Base-by-base conservation (phyloP, 2,888 invertebrate genomes). In the Acholoe squamosa region DNA sequence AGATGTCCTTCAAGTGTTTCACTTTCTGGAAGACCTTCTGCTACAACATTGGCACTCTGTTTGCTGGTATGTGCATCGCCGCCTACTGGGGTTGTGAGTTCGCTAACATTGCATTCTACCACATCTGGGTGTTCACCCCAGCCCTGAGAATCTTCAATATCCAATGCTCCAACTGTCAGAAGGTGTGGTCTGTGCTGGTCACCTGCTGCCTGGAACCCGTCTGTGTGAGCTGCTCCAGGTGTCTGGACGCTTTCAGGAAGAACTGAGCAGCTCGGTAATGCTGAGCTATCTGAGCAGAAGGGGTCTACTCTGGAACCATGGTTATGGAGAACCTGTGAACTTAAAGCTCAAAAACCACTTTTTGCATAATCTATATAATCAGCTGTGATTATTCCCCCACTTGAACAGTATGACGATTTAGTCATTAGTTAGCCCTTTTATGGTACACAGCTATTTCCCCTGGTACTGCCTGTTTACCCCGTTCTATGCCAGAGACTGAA, bases 101-200 rank as follows among this genome's bases (percentile, higher is more conserved):
- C 86, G 93, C 93, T n/a, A 91, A 97, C 93, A 96, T 97, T 19
- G 97, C 97, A 5, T 93, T 93, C 90, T 34, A 76, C 51, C 97
- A 97, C 96, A 97, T 97, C 94, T 97, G 97, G 97, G 97, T 97
- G 94, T 96, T 97, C 25, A 97, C 97, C 0, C 97, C 97, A 0
- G 97, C 97, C 91, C 95, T 97, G 84, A 96, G 97, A 89, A 96
- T 97, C 92, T 96, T 97, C 95, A 97, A 97, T 95, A 97, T 97
- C 94, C 97, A 97, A 94, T 97, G 97, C 34, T 34, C 67, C 25
- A 84, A 51, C 43, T 19, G 28, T 14, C 43, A 34, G n/a, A 33
- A 25, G 34, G 14, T 84, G 12, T 84, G 51, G 43, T 34, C 33
- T 16, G 25, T 19, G n/a, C 33, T 84, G 16, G 43, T 84, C 34